Percentiles rank a stretch among this genome's conserved stretches.
phyloP scores from a whole-genome alignment of 64 coral and sea anemone genomes.

The Cladopsammia gracilis region DNA sequence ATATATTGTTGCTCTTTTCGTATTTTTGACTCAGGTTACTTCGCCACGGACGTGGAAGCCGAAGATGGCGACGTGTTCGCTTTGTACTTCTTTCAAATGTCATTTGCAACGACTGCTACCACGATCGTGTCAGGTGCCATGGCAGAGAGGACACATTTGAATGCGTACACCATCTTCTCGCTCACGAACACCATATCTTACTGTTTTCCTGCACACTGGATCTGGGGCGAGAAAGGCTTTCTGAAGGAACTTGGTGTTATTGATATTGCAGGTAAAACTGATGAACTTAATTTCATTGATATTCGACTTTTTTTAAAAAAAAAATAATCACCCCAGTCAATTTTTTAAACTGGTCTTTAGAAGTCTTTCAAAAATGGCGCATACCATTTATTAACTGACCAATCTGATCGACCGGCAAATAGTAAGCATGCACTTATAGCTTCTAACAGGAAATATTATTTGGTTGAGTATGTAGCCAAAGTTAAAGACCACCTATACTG shows the following conservation, averaged over 20 bases:
- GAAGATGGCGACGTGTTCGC: constrained; percentile 37
- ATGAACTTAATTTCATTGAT: no score
- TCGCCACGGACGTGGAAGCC: constrained; percentile 37
- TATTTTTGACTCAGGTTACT: constrained; percentile 2
- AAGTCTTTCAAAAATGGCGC: no score
- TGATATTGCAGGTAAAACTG: constrained; percentile 32
- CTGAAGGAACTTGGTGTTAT: constrained; percentile 49
- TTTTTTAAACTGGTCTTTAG: no score
- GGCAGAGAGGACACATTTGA: constrained; percentile 42
- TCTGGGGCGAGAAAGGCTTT: constrained; percentile 53
- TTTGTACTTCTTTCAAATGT: constrained; percentile 64
- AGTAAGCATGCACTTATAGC: no score
- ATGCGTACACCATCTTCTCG: constrained; percentile 49
- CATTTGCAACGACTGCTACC: constrained; percentile 62
- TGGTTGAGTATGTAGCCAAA: no score
- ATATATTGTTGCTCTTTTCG: background rate
- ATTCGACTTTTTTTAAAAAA: no score
- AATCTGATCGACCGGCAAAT: no score
- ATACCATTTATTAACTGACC: no score
- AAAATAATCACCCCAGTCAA: no score
- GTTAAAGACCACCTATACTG: no score
- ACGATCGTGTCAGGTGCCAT: constrained; percentile 61
- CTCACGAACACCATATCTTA: constrained; percentile 56
- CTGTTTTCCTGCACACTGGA: constrained; percentile 53
- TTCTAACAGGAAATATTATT: no score